A percentile compares a stretch with the other conserved stretches of the same genome.
These are phyloP conservation scores for Morpho achilles DNA, from an alignment of 2,888 invertebrate species.

Conservation along the genomic window DNA sequence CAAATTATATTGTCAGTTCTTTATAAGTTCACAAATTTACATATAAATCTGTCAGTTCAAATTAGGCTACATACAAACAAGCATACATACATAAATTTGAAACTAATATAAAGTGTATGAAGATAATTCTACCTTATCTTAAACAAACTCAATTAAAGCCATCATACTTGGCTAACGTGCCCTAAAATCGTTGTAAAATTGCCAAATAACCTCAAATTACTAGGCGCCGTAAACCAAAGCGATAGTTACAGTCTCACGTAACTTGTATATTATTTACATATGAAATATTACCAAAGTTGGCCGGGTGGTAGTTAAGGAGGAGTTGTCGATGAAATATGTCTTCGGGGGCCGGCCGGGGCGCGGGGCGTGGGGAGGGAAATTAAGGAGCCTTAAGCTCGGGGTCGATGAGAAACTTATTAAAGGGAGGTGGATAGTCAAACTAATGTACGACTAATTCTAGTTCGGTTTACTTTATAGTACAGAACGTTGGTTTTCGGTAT, in stretches of 20 bases:
- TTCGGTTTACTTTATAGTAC: constrained; percentile 20
- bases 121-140: constrained; percentile 8
- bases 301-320: constrained; percentile 62
- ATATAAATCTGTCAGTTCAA: too few species aligned
- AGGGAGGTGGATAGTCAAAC: constrained; percentile 36
- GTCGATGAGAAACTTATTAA: constrained; percentile 63
- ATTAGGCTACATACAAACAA: too few species aligned
- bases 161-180: constrained; percentile 22
- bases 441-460: constrained; percentile 35
- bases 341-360: constrained; percentile 47
- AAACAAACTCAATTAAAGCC: constrained; percentile 15
- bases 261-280: constrained; percentile 64
- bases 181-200: constrained; percentile 22
- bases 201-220: constrained; percentile 25
- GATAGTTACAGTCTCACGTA: constrained; percentile 44
- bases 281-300: constrained; percentile 71
- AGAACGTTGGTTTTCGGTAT: not conserved
- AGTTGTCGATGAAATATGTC: constrained; percentile 77
- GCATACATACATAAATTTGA: not conserved
- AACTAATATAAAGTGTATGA: not conserved
- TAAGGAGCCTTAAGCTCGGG: constrained; percentile 71
- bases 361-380: constrained; percentile 39
- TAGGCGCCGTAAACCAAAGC: constrained; percentile 19
- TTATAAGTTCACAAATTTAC: too few species aligned
- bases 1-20: too few species aligned